Percentiles rank a stretch among this genome's conserved stretches.
Conservation (phyloP, 1,140 invertebrate species). For the Drosophila arawakana region DNA sequence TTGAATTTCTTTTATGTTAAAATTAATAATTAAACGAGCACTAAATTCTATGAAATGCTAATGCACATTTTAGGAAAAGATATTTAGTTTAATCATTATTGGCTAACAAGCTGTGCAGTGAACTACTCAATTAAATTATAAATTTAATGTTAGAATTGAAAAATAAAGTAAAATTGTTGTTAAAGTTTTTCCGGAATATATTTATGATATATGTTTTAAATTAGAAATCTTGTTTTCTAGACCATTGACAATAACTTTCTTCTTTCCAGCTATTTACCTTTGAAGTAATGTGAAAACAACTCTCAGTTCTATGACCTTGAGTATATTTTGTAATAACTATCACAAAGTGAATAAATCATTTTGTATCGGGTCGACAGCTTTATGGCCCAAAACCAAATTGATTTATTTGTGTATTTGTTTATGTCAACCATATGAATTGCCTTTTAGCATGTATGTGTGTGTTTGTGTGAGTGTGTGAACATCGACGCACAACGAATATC, state of each 20-base stretch:
- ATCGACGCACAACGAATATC: background rate
- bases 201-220: too few relatives aligned
- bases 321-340: conserved; percentile 16
- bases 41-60: background rate
- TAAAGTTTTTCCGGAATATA: too few relatives aligned
- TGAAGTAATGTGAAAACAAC: background rate
- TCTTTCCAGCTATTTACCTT: background rate
- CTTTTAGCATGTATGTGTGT: background rate
- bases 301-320: conserved; percentile 7
- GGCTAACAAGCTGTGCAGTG: background rate
- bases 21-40: conserved; percentile 47
- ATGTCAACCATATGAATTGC: conserved; percentile 1
- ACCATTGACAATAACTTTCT: background rate
- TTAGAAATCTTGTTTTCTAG: background rate
- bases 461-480: background rate
- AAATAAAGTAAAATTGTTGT: too few relatives aligned
- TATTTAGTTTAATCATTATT: conserved; percentile 6
- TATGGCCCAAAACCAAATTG: conserved; percentile 33
- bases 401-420: conserved; percentile 23
- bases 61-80: background rate
- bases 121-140: too few relatives aligned
- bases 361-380: conserved; percentile 13
- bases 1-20: conserved; percentile 18
- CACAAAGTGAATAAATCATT: conserved; percentile 22
- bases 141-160: too few relatives aligned